Base-by-base conservation (phyloP, 2,113 vertebrate genomes). In the Lasiurus cinereus region DNA sequence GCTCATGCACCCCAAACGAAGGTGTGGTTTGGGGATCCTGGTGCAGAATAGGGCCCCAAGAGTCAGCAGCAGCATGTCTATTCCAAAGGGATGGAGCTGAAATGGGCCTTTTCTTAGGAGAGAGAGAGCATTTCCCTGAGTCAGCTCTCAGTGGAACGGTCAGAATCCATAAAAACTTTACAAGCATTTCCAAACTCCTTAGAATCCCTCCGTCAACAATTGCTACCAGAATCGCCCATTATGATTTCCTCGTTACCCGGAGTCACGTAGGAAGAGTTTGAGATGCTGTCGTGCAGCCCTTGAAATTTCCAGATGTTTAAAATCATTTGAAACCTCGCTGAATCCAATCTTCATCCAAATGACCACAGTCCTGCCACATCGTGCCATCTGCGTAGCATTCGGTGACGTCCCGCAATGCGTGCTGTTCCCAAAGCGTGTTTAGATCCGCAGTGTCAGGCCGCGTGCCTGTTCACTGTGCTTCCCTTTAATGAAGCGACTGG, bases 171-270 rank as follows among this genome's bases (percentile, higher is more conserved):
- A 11, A 52, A 70, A 67, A 77, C 50, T 84, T 93, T 22, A 24
- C 22, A 76, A 43, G 93, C 19, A 29, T 70, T 62, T 62, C 79
- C 76, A 46, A 73, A 62, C 66, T 80, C 67, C 22, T 84, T 89
- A 50, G 70, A 77, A 64, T 95, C 50, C 77, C 43, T 69, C 2
- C 50, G 43, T 36, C 73, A 85, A 84, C 85, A 91, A 87, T 29
- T 54, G 74, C 48, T 62, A 50, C 3, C 73, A 72, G 46, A 85
- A 67, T 48, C 46, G 21, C 83, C 56, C 66, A 87, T 84, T 13
- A 19, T 76, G 48, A 82, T 93, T 93, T 80, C 39, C 52, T 96
- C 39, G 21, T 86, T 62, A 92, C 84, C 52, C 50, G 33, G 62
- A 72, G 76, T 36, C 62, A 70, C 64, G 33, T 33, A 39, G 10